Base-by-base conservation (phyloP, 2,797 vertebrate genomes). In the Morus bassanus region DNA sequence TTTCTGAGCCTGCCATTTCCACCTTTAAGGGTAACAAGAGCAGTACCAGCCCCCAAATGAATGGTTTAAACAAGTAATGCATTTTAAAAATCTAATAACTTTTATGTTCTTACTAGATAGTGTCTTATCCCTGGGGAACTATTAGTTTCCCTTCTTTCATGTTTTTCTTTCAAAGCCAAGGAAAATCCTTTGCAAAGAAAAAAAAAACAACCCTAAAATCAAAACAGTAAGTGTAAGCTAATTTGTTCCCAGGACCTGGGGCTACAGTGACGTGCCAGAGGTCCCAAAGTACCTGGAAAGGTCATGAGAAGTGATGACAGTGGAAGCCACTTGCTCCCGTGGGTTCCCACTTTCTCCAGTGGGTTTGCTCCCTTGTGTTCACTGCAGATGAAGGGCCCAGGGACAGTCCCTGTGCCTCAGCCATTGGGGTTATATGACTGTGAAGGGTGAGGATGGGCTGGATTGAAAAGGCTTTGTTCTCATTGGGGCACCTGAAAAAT, bases 181-280 rank as follows among this genome's bases (percentile, higher is more conserved):
- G 10, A 31, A 78, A 15, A 70, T 3, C 5, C 5, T 75, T 64
- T 75, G 28, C 35, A 87, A 57, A 65, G 13, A 24, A 45, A 18
- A 11, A 79, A 13, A 10, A 7, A 9, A 14, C 13, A 33, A 3
- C 7, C 4, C 4, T 24, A 35, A 75, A 76, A 27, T 23, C 4
- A 37, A 61, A 83, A 0, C 6, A 53, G 6, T 8, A 53, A 69
- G 35, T 5, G 11, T 3, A 10, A 92, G 4, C 1, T 24, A 21
- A 17, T 41, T 70, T 53, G 1, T 70, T 59, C 48, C 37, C 27
- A 85, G 25, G 45, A 50, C 4, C 14, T 63, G 39, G 24, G 13
- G 17, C 15, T 84, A 10, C 6, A 9, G 4, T 3, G 1, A 1
- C 0, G 9, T 46, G 24, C 31, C 31, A 80, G 33, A 53, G 10